Conservation (phyloP, 2,888 invertebrate genomes). For the Diachrysia chrysitis region DNA sequence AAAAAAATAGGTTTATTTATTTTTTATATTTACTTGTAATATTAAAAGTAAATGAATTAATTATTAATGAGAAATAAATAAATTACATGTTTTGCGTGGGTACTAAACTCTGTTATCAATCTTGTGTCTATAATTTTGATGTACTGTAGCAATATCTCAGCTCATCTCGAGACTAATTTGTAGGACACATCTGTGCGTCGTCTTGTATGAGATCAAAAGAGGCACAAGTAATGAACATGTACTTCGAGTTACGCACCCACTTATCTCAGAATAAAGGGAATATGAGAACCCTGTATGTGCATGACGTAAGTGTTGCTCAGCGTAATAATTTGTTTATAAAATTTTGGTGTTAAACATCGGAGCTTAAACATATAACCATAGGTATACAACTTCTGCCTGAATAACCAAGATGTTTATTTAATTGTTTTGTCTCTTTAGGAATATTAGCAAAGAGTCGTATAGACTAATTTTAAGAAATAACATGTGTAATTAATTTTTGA, state of each 20-base stretch:
- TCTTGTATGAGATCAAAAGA: conserved; percentile 54
- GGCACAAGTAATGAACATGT: conserved; percentile 18
- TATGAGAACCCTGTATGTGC: conserved; percentile 18
- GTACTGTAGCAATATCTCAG: conserved; percentile 67
- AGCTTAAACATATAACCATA: not conserved
- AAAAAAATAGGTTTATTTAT: too few relatives aligned
- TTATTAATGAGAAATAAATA: too few relatives aligned
- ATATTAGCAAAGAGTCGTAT: too few relatives aligned
- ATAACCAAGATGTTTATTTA: too few relatives aligned
- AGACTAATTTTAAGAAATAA: too few relatives aligned
- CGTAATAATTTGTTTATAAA: not conserved
- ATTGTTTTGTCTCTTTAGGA: too few relatives aligned
- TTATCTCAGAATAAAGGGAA: conserved; percentile 30
- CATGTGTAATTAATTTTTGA: too few relatives aligned
- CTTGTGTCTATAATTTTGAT: conserved; percentile 77
- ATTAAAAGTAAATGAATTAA: too few relatives aligned
- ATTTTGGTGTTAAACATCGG: not conserved
- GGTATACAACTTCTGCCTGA: not conserved
- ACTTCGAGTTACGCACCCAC: conserved; percentile 22
- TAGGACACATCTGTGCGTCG: conserved; percentile 71
- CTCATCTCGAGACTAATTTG: conserved; percentile 71
- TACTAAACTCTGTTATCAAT: conserved; percentile 67
- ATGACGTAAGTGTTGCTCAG: conserved; percentile 19
- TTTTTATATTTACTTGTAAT: too few relatives aligned
- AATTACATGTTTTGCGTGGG: conserved; percentile 27